A percentile compares a stretch with the other conserved stretches of the same genome.
These are phyloP conservation scores for Chrysodeixis includens DNA, from an alignment of 2,888 invertebrate species.

Conservation along the genomic window DNA sequence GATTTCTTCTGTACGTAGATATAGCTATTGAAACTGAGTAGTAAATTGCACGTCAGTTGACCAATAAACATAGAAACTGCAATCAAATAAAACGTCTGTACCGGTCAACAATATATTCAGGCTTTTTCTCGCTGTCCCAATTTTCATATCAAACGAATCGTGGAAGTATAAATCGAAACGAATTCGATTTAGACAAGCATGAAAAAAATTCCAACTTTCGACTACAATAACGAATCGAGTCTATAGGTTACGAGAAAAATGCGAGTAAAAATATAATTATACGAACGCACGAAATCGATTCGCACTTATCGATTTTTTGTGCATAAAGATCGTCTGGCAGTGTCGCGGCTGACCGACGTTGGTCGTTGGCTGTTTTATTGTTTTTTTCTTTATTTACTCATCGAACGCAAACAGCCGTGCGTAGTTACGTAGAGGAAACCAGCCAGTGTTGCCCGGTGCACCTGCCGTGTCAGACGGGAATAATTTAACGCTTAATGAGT, in stretches of 20 bases:
- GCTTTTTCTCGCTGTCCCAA: not conserved
- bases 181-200: not conserved
- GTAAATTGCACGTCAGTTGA: no score
- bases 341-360: slow-evolving; percentile 57
- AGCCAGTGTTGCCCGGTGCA: slow-evolving; percentile 58
- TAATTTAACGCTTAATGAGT: slow-evolving; percentile 76
- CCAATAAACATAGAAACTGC: not conserved
- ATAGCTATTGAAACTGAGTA: no score
- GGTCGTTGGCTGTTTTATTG: slow-evolving; percentile 59
- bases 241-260: slow-evolving; percentile 4
- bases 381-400: slow-evolving; percentile 68
- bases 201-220: slow-evolving; percentile 1
- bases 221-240: not conserved
- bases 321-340: slow-evolving; percentile 47
- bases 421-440: slow-evolving; percentile 46
- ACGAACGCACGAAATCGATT: slow-evolving; percentile 28
- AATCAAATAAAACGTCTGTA: not conserved
- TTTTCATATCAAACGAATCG: slow-evolving; percentile 3
- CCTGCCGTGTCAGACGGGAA: slow-evolving; percentile 72
- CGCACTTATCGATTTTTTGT: slow-evolving; percentile 56
- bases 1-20: no score
- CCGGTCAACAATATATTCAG: no score
- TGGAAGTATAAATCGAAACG: not conserved
- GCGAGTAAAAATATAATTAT: not conserved
- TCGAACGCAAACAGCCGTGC: slow-evolving; percentile 60